These are phyloP conservation scores for Spodoptera littoralis DNA, from an alignment of 2,888 invertebrate genomes.

Conservation along the genomic window DNA sequence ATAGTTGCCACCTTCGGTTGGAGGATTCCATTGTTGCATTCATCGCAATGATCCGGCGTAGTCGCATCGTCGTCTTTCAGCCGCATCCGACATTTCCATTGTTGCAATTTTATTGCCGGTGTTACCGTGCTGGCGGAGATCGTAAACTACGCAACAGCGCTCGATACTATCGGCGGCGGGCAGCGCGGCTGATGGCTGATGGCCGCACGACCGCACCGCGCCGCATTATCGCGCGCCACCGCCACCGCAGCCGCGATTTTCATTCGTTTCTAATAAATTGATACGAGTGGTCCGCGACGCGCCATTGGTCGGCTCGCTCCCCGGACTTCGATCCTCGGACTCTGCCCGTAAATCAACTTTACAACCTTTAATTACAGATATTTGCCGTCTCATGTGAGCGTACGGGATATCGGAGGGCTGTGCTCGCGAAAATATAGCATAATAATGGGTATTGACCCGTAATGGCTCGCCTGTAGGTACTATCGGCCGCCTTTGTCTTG, in stretches of 20 bases:
- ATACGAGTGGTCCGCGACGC: conserved; percentile 77
- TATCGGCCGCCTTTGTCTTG: conserved; percentile 88
- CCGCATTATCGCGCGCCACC: conserved; percentile 79
- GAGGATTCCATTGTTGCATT: conserved; percentile 87
- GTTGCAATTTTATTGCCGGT: conserved; percentile 88
- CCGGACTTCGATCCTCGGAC: conserved; percentile 82
- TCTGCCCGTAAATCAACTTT: conserved; percentile 88
- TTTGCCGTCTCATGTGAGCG: conserved; percentile 87
- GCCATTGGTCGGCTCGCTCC: conserved; percentile 84
- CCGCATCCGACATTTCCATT: conserved; percentile 87
- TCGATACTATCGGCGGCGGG: conserved; percentile 78
- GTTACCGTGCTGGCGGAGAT: conserved; percentile 84
- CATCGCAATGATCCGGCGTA: conserved; percentile 84
- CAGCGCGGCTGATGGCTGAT: conserved; percentile 62
- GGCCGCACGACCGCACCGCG: conserved; percentile 84
- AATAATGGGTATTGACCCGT: conserved; percentile 89
- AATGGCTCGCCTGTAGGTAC: conserved; percentile 87
- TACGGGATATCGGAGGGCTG: conserved; percentile 86
- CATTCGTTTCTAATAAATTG: conserved; percentile 89
- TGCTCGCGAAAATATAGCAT: conserved; percentile 88
- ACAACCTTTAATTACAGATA: conserved; percentile 89
- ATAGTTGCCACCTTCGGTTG: conserved; percentile 86
- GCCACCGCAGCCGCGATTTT: conserved; percentile 86
- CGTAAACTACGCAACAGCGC: conserved; percentile 84
- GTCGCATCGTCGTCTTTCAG: conserved; percentile 82